Percentiles rank a stretch among this genome's conserved stretches.
Conservation (phyloP, 2,113 vertebrate species). For the Peromyscus californicus region DNA sequence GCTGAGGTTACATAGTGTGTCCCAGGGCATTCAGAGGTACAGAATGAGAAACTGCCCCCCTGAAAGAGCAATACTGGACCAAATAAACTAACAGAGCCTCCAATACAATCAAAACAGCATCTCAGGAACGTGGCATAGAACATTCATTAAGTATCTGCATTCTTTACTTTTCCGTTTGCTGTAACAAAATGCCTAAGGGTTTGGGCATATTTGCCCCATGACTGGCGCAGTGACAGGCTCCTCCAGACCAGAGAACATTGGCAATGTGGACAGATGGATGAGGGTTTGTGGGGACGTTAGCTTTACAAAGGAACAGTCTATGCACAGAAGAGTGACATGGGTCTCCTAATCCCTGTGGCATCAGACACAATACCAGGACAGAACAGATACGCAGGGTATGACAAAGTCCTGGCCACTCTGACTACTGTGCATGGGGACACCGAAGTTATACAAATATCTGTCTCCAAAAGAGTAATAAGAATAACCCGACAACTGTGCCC, state of each 20-base stretch:
- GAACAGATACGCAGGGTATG: neutral
- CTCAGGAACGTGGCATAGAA: neutral
- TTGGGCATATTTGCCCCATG: too few relatives aligned
- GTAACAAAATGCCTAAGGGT: neutral
- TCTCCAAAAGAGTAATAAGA: neutral
- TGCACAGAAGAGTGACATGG: accelerated
- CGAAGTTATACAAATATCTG: neutral
- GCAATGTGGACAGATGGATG: neutral
- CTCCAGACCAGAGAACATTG: neutral
- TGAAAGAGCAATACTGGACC: too few relatives aligned
- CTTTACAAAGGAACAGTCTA: neutral
- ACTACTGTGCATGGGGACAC: neutral
- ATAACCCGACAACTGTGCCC: too few relatives aligned
- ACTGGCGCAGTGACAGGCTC: neutral
- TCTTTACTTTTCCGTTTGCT: neutral
- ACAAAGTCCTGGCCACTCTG: neutral
- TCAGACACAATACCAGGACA: neutral
- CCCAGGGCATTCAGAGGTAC: neutral
- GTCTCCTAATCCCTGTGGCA: too few relatives aligned
- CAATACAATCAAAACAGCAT: too few relatives aligned
- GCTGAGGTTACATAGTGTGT: neutral
- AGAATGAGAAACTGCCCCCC: neutral
- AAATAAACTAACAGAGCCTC: neutral
- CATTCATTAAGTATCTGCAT: neutral
- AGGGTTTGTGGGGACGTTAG: neutral